Evolutionary conservation across 1,140 invertebrate genomes (phyloP), one percentile per base, ranked within the genome.

Genomic region (Dreissena rostriformis): DNA sequence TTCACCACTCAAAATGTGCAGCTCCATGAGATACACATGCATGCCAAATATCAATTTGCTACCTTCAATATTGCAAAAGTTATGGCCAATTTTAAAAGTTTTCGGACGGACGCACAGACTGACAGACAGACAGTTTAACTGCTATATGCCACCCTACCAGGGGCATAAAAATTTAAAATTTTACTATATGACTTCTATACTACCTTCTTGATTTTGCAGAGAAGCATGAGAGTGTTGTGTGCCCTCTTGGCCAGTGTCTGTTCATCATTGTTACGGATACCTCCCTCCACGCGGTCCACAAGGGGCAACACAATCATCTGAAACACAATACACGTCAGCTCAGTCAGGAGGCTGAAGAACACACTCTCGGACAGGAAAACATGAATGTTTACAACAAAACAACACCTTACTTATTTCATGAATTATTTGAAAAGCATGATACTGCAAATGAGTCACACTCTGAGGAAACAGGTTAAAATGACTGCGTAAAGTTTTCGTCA

Each of bases 121-220:
- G n/a, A n/a, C n/a, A n/a, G n/a, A n/a, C n/a, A n/a, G n/a, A n/a
- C n/a, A n/a, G n/a, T n/a, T n/a, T n/a, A n/a, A n/a, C n/a, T n/a
- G n/a, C n/a, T n/a, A n/a, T n/a, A n/a, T n/a, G n/a, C n/a, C n/a
- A n/a, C n/a, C n/a, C n/a, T n/a, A n/a, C n/a, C n/a, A n/a, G n/a
- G n/a, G n/a, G n/a, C n/a, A n/a, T n/a, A n/a, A n/a, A n/a, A n/a
- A n/a, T n/a, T n/a, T n/a, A n/a, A 24, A 26, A 28, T 5, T 24
- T n/a, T 2, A 63, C 2, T 63, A 63, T 63, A n/a, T 2, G 2
- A 24, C 15, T 26, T 22, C 5, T 10, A 2, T 51, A 22, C 0
- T 73, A 81, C 79, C 53, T 63, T 63, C 55, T 81, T 81, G 10
- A 68, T 39, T 53, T 81, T 81, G 19, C 71, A 29, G 8, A 81